Conservation (phyloP, 2,113 vertebrate species). For the Rousettus leschenaultii region DNA sequence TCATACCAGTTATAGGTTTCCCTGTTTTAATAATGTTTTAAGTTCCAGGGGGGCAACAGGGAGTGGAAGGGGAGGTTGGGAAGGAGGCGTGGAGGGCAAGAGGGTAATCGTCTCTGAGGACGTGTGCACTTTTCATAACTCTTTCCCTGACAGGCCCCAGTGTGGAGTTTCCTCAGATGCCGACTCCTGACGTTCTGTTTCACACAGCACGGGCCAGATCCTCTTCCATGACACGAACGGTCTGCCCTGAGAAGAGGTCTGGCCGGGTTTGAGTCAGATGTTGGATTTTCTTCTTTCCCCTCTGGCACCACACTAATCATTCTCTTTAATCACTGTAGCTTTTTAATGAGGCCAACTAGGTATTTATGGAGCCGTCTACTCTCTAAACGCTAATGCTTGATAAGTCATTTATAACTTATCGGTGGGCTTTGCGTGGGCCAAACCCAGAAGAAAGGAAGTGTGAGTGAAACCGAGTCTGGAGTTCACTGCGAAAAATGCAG, state of each 20-base stretch:
- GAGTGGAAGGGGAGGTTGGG: slow-evolving; percentile 62
- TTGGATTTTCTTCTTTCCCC: slow-evolving; percentile 72
- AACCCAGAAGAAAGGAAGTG: slow-evolving; percentile 65
- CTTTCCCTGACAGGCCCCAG: slow-evolving; percentile 65
- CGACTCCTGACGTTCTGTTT: neutral
- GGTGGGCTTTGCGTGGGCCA: slow-evolving; percentile 58
- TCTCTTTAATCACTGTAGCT: slow-evolving; percentile 76
- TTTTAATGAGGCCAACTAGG: slow-evolving; percentile 80
- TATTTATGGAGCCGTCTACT: slow-evolving; percentile 77
- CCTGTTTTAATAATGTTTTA: slow-evolving; percentile 49
- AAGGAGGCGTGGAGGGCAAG: slow-evolving; percentile 66
- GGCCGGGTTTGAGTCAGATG: slow-evolving; percentile 60
- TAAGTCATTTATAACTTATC: slow-evolving; percentile 75
- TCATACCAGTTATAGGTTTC: slow-evolving; percentile 41
- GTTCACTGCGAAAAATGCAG: slow-evolving; percentile 27
- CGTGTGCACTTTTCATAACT: slow-evolving; percentile 72
- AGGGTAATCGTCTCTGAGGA: slow-evolving; percentile 70
- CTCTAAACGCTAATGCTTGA: slow-evolving; percentile 68
- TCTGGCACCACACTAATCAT: slow-evolving; percentile 79
- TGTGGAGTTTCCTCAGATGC: slow-evolving; percentile 26
- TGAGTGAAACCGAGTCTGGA: slow-evolving; percentile 57
- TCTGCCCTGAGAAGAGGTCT: slow-evolving; percentile 65
- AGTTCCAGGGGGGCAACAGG: slow-evolving; percentile 45
- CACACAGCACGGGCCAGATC: slow-evolving; percentile 28
- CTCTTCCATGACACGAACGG: slow-evolving; percentile 55